Conservation (phyloP, 2,113 vertebrate species). For the Okapia johnstoni region DNA sequence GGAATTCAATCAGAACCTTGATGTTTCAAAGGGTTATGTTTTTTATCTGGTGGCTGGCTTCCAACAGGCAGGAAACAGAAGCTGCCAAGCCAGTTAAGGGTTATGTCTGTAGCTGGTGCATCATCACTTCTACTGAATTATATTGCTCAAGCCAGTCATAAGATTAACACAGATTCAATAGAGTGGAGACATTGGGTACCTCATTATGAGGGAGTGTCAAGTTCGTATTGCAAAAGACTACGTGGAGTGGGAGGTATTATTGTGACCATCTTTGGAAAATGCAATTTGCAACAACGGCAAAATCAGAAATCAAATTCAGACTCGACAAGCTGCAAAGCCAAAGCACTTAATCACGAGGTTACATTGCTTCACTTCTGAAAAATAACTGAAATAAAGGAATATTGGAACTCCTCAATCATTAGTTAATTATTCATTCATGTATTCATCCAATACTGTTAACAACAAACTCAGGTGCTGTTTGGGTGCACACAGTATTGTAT, state of each 20-base stretch:
- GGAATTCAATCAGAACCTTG: neutral
- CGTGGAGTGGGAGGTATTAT: neutral
- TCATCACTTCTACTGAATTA: neutral
- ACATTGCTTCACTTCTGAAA: neutral
- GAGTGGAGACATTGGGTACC: neutral
- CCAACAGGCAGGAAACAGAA: neutral
- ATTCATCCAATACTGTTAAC: neutral
- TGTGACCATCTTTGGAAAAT: neutral
- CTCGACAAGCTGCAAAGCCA: neutral
- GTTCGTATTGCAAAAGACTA: neutral
- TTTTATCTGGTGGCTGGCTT: neutral
- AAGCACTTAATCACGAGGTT: neutral
- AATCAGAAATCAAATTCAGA: neutral
- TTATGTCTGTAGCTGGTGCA: neutral
- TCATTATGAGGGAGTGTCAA: neutral
- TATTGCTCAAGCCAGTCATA: neutral
- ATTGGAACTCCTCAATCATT: neutral
- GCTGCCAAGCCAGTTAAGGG: neutral
- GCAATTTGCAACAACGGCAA: neutral
- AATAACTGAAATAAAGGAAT: neutral
- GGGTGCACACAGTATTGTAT: neutral
- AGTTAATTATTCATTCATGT: neutral
- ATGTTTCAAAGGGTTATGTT: neutral
- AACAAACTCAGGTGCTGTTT: neutral
- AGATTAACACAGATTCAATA: neutral